These are phyloP conservation scores for Platysternon megacephalum DNA, from an alignment of 2,113 vertebrate genomes.

Conservation along the genomic window DNA sequence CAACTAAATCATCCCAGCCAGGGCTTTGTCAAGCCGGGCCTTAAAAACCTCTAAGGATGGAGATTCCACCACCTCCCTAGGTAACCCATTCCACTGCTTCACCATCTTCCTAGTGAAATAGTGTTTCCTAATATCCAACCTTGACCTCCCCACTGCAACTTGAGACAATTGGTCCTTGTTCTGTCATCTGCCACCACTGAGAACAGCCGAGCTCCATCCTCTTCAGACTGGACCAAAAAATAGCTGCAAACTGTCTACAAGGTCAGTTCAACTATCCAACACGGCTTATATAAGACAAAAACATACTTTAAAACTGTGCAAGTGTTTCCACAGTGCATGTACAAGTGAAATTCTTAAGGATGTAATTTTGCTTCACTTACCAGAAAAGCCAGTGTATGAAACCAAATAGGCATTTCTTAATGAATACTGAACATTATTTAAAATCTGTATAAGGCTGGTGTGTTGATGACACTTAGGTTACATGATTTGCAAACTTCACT, in stretches of 20 bases:
- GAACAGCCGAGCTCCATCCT: no score
- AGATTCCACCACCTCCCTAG: no score
- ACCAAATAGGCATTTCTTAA: fast-evolving
- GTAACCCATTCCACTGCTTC: no score
- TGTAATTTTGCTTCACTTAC: not conserved
- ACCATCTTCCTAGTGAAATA: no score
- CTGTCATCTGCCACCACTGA: no score
- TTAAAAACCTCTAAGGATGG: no score
- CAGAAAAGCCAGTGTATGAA: fast-evolving
- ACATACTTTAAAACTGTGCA: not conserved
- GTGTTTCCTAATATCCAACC: no score
- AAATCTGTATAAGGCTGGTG: fast-evolving
- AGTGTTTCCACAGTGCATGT: not conserved
- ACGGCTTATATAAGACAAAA: not conserved
- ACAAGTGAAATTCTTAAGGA: not conserved
- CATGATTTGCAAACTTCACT: fast-evolving
- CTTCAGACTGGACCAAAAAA: not conserved
- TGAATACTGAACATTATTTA: fast-evolving
- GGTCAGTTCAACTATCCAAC: not conserved
- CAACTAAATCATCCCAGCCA: no score
- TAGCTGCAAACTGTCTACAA: not conserved
- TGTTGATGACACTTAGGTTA: fast-evolving
- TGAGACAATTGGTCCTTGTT: no score
- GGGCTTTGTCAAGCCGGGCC: no score
- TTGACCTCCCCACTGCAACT: no score